These are phyloP conservation scores for Rhynchotus rufescens DNA, from an alignment of 2,797 vertebrate genomes.

Conservation along the genomic window DNA sequence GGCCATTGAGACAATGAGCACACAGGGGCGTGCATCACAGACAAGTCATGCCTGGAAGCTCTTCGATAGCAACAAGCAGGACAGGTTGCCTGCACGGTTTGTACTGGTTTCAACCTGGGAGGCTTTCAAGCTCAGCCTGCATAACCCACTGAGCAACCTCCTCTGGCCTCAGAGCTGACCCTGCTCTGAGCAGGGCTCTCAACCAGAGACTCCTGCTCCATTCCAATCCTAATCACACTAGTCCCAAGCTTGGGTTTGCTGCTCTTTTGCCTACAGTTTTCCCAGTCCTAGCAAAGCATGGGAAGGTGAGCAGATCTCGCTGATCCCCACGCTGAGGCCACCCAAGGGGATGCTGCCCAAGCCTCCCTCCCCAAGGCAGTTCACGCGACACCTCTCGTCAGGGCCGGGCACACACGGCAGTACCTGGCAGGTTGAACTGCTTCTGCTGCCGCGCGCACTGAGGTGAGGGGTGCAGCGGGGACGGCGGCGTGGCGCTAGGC, in stretches of 20 bases:
- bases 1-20: fast-evolving
- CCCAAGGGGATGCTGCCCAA: fast-evolving
- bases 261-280: not conserved
- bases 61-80: not conserved
- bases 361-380: not conserved
- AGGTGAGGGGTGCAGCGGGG: conserved; percentile 93
- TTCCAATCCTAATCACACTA: not conserved
- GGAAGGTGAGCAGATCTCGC: fast-evolving
- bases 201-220: not conserved
- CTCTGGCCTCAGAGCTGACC: not conserved
- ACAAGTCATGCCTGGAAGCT: not conserved
- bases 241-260: not conserved
- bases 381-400: fast-evolving
- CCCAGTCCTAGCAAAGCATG: fast-evolving
- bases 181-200: not conserved
- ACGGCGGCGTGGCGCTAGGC: conserved; percentile 93
- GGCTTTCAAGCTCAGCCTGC: not conserved
- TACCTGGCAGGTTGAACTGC: conserved; percentile 96
- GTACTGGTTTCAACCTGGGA: not conserved
- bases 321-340: not conserved
- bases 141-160: not conserved
- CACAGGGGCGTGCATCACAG: fast-evolving
- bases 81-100: not conserved
- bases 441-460: conserved; percentile 95
- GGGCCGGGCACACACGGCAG: conserved; percentile 39